These are phyloP conservation scores for Falco columbarius DNA, from an alignment of 2,797 vertebrate species.

Conservation along the genomic window DNA sequence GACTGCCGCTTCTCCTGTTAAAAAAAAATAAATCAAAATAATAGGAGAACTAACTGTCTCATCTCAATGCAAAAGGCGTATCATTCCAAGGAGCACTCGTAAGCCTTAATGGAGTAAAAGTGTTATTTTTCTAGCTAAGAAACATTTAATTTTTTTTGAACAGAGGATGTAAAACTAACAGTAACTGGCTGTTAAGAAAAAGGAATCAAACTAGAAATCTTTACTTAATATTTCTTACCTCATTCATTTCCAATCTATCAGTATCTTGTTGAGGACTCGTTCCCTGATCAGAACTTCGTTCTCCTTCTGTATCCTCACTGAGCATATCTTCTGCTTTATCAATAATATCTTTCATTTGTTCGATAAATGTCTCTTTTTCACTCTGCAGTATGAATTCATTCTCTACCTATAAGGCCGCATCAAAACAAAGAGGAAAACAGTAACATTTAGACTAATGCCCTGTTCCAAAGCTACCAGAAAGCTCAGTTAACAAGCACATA, in stretches of 20 bases:
- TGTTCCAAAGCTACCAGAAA: background rate
- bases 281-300: conserved; percentile 83
- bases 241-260: conserved; percentile 49
- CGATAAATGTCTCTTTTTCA: conserved; percentile 96
- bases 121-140: background rate
- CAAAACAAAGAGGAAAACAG: background rate
- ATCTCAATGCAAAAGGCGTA: background rate
- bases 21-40: background rate
- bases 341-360: conserved; percentile 97
- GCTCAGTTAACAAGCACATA: background rate
- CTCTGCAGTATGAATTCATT: conserved; percentile 93
- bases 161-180: background rate
- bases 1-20: conserved; percentile 79
- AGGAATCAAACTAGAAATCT: background rate
- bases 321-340: conserved; percentile 99
- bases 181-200: background rate
- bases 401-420: conserved; percentile 83
- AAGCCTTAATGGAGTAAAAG: background rate
- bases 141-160: background rate
- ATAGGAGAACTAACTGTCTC: background rate
- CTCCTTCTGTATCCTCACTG: conserved; percentile 90
- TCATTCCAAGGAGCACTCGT: background rate
- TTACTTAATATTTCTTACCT: conserved; percentile 63
- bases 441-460: background rate
- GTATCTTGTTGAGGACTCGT: conserved; percentile 84